phyloP scores from a whole-genome alignment of 2,797 vertebrate genomes.

The Acanthurus lineatus region DNA sequence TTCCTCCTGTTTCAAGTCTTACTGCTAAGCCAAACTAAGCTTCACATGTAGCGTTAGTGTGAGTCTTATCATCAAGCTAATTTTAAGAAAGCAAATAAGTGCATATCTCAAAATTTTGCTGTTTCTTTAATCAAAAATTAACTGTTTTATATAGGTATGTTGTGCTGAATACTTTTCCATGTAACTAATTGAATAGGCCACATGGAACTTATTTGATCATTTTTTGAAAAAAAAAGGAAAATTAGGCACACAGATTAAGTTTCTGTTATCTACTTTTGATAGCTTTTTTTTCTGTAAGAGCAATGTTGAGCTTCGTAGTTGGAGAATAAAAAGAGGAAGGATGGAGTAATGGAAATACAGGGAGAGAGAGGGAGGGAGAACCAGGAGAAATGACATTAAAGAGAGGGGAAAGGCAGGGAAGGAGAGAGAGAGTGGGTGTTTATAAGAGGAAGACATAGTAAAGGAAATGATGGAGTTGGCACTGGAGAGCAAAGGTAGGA shows the following conservation, averaged over 20 bases:
- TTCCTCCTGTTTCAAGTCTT: neutral
- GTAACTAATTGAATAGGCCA: no score
- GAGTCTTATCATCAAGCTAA: no score
- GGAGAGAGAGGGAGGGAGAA: constrained; percentile 3
- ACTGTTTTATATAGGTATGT: neutral
- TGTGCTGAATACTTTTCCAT: neutral
- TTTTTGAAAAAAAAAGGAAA: no score
- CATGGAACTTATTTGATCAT: no score
- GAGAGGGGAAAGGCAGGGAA: constrained; percentile 24
- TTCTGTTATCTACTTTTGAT: no score
- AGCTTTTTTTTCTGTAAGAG: neutral
- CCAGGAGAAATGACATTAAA: constrained; percentile 21
- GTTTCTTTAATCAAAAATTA: neutral
- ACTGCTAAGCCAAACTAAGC: neutral
- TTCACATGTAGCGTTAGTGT: neutral
- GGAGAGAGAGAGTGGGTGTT: constrained; percentile 51
- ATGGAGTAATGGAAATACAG: constrained; percentile 26
- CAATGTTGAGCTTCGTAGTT: neutral
- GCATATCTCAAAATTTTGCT: neutral
- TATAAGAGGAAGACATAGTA: constrained; percentile 35
- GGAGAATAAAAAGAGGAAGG: constrained; percentile 30
- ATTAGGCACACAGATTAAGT: no score
- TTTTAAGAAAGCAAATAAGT: neutral
- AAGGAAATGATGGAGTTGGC: constrained; percentile 67
- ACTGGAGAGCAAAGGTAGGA: constrained; percentile 70